Evolutionary conservation across 2,888 invertebrate genomes (phyloP), one percentile per base, ranked within the genome.

Genomic region (Entomobrya proxima): DNA sequence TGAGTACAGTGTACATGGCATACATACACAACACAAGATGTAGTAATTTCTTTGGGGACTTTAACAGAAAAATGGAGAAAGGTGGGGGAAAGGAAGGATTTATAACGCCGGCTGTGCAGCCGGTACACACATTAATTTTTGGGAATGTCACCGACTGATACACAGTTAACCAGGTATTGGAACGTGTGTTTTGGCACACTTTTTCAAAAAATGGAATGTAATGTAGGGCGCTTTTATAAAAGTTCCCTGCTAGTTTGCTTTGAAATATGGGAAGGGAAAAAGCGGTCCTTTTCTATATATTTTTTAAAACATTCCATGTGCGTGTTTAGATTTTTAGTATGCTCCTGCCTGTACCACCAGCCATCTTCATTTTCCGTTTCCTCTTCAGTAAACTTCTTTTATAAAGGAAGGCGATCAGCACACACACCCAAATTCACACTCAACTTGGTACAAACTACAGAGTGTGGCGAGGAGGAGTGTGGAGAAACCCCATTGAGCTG

Each of bases 401-500:
- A n/a, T n/a, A n/a, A n/a, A n/a, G n/a, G n/a, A n/a, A n/a, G n/a
- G n/a, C n/a, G n/a, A n/a, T n/a, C n/a, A n/a, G 9, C 30, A 4
- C 6, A 58, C 18, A 30, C 15, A 32, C 32, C 6, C 37, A 21
- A 67, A 15, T 35, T 30, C 61, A 64, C 64, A 64, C 32, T 64
- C 37, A 37, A 50, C 32, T 2, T 35, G n/a, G 44, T 18, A 75
- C 5, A 6, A 24, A n/a, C 74, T 55, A 18, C 21, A 58, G 40
- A 50, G 32, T 15, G 4, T 61, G 24, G 61, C 9, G 61, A 6
- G 24, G 24, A 61, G n/a, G 24, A 61, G n/a, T 61, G 9, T 6
- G 7, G 30, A 52, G 74, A 47, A 64, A 50, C 78, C 78, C 44
- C 78, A 50, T 78, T 67, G 64, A 78, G 67, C 67, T 78, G 78